Evolutionary conservation across 2,888 invertebrate species (phyloP), one percentile per base, ranked within the genome.

Genomic region (Drosophila buzzatii): DNA sequence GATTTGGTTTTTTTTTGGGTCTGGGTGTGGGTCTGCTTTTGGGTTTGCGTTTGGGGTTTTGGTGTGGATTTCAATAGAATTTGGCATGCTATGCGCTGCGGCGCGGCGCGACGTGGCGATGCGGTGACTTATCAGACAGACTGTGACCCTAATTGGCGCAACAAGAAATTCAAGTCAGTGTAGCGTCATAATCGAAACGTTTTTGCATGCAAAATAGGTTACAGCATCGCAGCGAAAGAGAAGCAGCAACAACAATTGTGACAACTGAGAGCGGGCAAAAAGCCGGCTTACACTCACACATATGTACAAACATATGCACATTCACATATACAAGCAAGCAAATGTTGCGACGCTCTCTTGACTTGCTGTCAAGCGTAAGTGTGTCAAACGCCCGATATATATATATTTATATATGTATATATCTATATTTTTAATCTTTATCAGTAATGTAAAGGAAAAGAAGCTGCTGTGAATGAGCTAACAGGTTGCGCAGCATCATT

Each of bases 161-260:
- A 68, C 79, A 60, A 67, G 84, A 81, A 79, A 81, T 74, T 70
- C 69, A 58, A 72, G 66, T 79, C 74, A 61, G 64, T 68, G 72
- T 68, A 78, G 58, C 75, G 74, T 58, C 73, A 83, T 70, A 71
- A 82, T 76, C 78, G 70, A 79, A 64, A 53, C 67, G 62, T 73
- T 71, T 69, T 77, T 70, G 69, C 85, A 87, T 82, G 81, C 79
- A 81, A 88, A 88, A 90, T 90, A 87, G 88, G 90, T 88, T 90
- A 88, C 90, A 85, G 88, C 88, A 89, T 88, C 87, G 59, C 73
- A 65, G 12, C 53, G 33, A 12, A 44, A 12, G 12, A 20, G 44
- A 0, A 44, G 23, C 45, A 20, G 14, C 44, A 20, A 0, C 44
- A 23, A 5, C 44, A 45, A 18, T 62, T 41, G 53, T 39, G 39